Conservation (phyloP, 2,888 invertebrate genomes). For the Cremastinae sp. region DNA sequence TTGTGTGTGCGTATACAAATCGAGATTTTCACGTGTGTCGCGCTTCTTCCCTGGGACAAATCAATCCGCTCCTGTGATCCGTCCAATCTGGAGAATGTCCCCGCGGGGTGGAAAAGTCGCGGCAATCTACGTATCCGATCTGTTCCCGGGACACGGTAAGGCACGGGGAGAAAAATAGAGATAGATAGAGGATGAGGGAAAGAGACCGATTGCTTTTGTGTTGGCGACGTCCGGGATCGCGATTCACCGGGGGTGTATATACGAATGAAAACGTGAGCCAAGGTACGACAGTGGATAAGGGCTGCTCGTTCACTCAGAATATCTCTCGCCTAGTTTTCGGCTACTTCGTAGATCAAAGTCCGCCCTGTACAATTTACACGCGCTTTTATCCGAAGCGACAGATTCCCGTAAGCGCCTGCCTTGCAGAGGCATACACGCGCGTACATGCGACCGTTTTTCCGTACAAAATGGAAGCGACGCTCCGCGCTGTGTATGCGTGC, state of each 20-base stretch:
- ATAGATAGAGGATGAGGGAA: slow-evolving; percentile 11
- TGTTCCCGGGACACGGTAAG: slow-evolving; percentile 16
- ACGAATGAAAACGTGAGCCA: slow-evolving; percentile 31
- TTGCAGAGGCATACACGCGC: slow-evolving; percentile 3
- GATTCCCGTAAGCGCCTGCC: background rate
- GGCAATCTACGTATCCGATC: slow-evolving; percentile 63
- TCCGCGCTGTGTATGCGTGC: slow-evolving; percentile 6
- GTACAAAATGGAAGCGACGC: slow-evolving; percentile 17
- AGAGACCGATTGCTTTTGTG: slow-evolving; percentile 35
- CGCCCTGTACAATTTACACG: slow-evolving; percentile 36
- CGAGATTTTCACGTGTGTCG: slow-evolving; percentile 22
- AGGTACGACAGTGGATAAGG: slow-evolving; percentile 27
- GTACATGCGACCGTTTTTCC: too few relatives aligned
- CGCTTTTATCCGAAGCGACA: slow-evolving; percentile 15
- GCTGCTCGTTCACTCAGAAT: slow-evolving; percentile 36
- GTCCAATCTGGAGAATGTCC: slow-evolving; percentile 69
- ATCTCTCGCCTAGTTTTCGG: slow-evolving; percentile 21
- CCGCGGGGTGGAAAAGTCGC: slow-evolving; percentile 63
- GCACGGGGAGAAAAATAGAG: background rate
- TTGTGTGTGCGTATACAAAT: slow-evolving; percentile 36
- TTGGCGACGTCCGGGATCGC: slow-evolving; percentile 38
- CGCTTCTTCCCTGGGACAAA: slow-evolving; percentile 65
- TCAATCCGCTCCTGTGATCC: slow-evolving; percentile 67
- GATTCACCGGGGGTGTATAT: slow-evolving; percentile 34
- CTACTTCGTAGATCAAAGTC: slow-evolving; percentile 56